Evolutionary conservation across 2,113 vertebrate genomes (phyloP).

Genomic region (Recurvirostra avosetta): DNA sequence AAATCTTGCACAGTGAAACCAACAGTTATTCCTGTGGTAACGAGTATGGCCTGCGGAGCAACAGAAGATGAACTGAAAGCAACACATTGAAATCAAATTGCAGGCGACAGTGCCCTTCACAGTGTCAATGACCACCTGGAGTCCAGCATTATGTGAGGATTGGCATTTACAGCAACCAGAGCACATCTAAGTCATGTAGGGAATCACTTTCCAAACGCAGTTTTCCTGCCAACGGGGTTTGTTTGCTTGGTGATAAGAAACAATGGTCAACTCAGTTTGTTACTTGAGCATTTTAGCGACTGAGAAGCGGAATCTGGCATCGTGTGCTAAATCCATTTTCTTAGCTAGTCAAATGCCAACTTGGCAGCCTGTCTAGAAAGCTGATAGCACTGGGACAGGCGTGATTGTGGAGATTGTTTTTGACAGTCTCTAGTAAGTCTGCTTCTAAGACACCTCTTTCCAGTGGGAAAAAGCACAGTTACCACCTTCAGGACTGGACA

Average conservation of each 20-base stretch:
- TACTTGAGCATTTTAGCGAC: slow-evolving; percentile 6
- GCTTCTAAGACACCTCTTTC: neutral
- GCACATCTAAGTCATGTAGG: neutral
- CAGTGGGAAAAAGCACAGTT: neutral
- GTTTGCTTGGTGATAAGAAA: slow-evolving; percentile 52
- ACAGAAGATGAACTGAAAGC: neutral
- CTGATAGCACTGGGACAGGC: neutral
- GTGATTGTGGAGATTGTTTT: neutral
- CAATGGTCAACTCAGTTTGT: slow-evolving; percentile 26
- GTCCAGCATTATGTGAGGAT: neutral
- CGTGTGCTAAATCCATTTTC: slow-evolving; percentile 27
- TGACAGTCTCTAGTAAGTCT: neutral
- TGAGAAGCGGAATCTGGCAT: slow-evolving; percentile 1
- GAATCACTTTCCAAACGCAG: neutral
- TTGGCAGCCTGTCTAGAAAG: slow-evolving; percentile 3
- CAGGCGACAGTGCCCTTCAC: neutral
- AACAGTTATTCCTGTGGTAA: neutral
- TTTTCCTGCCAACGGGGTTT: slow-evolving; percentile 38
- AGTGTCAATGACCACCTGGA: neutral
- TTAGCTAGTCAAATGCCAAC: slow-evolving; percentile 25
- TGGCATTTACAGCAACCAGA: neutral
- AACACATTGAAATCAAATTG: neutral
- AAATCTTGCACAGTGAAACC: neutral
- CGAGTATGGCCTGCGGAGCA: neutral
- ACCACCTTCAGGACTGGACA: neutral